A percentile compares a stretch with the other conserved stretches of the same genome.
phyloP scores from a whole-genome alignment of 2,797 vertebrate species.

The Telmatherina bonti region DNA sequence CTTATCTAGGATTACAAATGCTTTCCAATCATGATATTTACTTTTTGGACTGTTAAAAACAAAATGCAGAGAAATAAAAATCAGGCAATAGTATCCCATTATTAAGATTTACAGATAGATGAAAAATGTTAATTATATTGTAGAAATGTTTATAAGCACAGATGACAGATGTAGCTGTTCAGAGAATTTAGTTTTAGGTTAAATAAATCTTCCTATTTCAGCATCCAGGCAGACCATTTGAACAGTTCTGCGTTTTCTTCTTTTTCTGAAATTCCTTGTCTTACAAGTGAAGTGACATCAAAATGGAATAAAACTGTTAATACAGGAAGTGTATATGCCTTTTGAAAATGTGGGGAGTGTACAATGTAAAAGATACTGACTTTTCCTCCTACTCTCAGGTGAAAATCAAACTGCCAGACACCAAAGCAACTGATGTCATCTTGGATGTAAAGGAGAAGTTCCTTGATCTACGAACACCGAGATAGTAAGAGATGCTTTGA shows the following conservation, averaged over 20 bases:
- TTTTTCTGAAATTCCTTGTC: too few species aligned
- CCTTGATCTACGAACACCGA: conserved; percentile 90
- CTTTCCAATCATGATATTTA: not conserved
- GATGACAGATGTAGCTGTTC: not conserved
- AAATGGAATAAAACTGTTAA: not conserved
- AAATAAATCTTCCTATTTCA: not conserved
- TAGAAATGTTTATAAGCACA: not conserved
- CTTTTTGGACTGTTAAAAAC: not conserved
- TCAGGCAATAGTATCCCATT: not conserved
- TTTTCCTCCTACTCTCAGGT: conserved; percentile 75
- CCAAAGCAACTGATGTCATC: conserved; percentile 86
- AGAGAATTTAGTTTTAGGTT: not conserved
- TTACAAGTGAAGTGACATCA: not conserved
- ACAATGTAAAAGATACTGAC: conserved; percentile 9
- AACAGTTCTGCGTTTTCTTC: too few species aligned
- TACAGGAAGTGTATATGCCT: not conserved
- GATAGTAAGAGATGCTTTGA: conserved; percentile 85
- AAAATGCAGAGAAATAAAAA: not conserved
- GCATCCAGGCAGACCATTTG: not conserved
- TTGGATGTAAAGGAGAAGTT: conserved; percentile 89
- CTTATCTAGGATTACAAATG: not conserved
- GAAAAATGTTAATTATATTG: not conserved
- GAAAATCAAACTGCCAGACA: conserved; percentile 90
- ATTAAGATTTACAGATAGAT: not conserved
- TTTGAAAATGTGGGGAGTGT: not conserved